Percentiles rank a stretch among this genome's conserved stretches.
Conservation (phyloP, 2,888 invertebrate species). For the Norana najaformis region DNA sequence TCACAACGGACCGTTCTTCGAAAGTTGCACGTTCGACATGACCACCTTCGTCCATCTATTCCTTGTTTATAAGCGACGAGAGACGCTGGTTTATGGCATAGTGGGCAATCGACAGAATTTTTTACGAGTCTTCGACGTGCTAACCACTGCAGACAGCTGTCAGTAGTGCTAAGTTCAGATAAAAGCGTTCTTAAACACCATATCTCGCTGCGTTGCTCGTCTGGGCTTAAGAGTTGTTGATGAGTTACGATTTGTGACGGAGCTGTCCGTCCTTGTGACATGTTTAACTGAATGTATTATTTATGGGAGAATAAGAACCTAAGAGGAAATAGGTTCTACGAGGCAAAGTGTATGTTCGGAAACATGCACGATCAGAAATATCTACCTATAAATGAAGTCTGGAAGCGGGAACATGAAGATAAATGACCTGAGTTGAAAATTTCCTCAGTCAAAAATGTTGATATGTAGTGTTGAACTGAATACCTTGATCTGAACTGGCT, state of each 20-base stretch:
- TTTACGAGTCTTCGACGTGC: background rate
- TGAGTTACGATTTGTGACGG: background rate
- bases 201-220: background rate
- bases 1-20: background rate
- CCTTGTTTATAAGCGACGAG: background rate
- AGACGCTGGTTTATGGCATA: background rate
- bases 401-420: no score
- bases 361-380: no score
- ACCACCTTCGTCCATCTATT: background rate
- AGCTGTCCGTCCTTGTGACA: background rate
- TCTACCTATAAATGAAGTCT: no score
- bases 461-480: no score
- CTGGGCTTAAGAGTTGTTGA: background rate
- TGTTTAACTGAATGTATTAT: background rate
- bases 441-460: no score
- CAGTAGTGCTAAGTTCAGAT: background rate
- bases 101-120: background rate
- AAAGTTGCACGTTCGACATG: background rate
- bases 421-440: no score
- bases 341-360: no score
- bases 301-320: no score
- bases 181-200: background rate
- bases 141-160: background rate
- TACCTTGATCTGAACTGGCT: no score
- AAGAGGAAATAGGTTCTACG: no score